Base-by-base conservation (phyloP, 2,113 vertebrate species). In the Lycaon pictus region DNA sequence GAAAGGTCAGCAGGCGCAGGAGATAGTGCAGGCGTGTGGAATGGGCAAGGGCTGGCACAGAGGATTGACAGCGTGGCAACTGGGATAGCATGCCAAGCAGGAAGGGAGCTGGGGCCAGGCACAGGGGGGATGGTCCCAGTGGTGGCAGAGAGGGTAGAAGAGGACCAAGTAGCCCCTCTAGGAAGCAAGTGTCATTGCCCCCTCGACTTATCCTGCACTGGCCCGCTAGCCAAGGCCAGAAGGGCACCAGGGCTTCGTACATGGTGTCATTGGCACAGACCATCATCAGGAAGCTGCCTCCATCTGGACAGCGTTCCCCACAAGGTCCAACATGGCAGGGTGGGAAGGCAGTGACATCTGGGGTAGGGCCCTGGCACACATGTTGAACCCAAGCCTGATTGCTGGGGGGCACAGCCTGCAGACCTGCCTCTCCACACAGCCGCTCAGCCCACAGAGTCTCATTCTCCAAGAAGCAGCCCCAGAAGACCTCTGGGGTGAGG, bases 401-500 rank as follows among this genome's bases (percentile, higher is more conserved):
- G 53, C 98, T 98, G 8, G 98, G 98, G 19, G 98, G 94, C 53
- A 98, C 96, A 7, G 95, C 95, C 80, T 98, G 97, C 2, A 88
- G 86, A n/a, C 98, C 98, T 0, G 93, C 90, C 23, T 98, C 98
- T 53, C 98, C 93, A 22, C 99, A 99, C 56, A 99, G 69, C 76
- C 97, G 95, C 20, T 98, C 96, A 2, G 98, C 97, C 94, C 99
- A 98, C 37, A 98, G 96, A 1, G 99, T 98, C 95, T 95, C 98
- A 76, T 99, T 99, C 51, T 99, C 99, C 80, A 99, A 98, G 94
- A 99, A 99, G 96, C 99, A 99, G 67, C 98, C 98, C 97, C 99
- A 99, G 97, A 99, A 99, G 17, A 98, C 98, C 35, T 99, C 97
- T 56, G 99, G 99, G 80, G 97, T 99, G 65, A 99, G 97, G 11